Conservation (phyloP, 2,113 vertebrate genomes). For the Plecturocebus donacophilus region DNA sequence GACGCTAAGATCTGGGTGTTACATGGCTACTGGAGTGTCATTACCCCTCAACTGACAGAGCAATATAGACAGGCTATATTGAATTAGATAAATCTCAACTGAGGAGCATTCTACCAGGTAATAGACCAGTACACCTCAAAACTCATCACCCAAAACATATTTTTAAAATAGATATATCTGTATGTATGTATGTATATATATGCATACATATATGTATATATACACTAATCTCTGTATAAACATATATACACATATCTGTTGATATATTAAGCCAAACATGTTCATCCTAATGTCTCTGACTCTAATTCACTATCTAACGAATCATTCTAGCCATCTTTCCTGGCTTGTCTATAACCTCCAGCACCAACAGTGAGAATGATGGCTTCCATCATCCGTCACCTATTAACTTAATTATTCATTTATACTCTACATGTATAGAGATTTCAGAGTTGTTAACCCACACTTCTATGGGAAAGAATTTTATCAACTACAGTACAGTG, state of each 20-base stretch:
- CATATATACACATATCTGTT: not conserved
- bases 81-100: no score
- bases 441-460: not conserved
- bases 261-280: not conserved
- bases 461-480: fast-evolving
- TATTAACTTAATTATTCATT: not conserved
- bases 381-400: not conserved
- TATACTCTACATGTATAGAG: not conserved
- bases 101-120: no score
- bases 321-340: not conserved
- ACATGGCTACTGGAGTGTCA: not conserved
- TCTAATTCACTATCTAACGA: no score
- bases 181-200: no score
- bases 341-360: not conserved
- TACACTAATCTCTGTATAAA: not conserved
- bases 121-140: no score
- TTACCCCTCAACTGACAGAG: not conserved
- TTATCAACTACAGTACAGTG: not conserved
- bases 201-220: not conserved
- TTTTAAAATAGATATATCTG: no score
- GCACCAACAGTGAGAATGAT: not conserved
- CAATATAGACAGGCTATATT: not conserved
- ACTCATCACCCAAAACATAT: no score
- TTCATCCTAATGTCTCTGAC: not conserved
- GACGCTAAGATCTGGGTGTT: not conserved